Evolutionary conservation across 23 tunicate genomes (phyloP), one percentile per base, ranked within the genome.

Genomic region (Ciona savignyi): DNA sequence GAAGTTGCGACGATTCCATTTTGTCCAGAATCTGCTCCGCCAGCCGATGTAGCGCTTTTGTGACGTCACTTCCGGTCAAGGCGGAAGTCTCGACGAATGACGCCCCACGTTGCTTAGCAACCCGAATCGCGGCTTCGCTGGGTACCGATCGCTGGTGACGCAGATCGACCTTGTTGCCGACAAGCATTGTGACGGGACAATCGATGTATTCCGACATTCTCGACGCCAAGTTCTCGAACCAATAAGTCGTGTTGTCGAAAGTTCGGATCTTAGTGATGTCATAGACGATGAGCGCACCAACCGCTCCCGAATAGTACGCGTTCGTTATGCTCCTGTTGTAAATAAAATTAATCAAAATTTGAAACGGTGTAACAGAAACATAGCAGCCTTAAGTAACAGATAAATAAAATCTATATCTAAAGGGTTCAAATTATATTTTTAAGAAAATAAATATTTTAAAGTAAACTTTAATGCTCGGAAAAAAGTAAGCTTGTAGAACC

Each of bases 41-140:
- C 49, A 82, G 67, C 25, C 70, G 62, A 23, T 67, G 51, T 60
- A 93, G 86, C 33, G 93, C 93, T 35, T 95, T 82, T n/a, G 63
- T 71, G 15, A 93, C 85, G 64, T 93, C 81, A 64, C 93, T 86
- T 23, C 72, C 75, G 34, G 86, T 92, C 62, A 70, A 33, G 3
- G 98, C 98, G 20, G 93, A 86, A 31, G 89, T 82, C 77, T 93
- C 98, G 27, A 93, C 72, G 65, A 93, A 93, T 20, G 72, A 65
- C 26, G 77, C 32, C 4, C 51, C 60, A 26, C 77, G 33, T 26
- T 71, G 42, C 31, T 74, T 65, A 4, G 96, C 80, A 70, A 73
- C 51, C 1, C 64, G 56, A 51, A 63, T 72, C 24, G 82, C 96
- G 25, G 81, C 87, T 24, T 60, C 72, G 2, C 73, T 64, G 23